Base-by-base conservation (phyloP, 35 echinoderm and acorn worm species). In the Patiria miniata region DNA sequence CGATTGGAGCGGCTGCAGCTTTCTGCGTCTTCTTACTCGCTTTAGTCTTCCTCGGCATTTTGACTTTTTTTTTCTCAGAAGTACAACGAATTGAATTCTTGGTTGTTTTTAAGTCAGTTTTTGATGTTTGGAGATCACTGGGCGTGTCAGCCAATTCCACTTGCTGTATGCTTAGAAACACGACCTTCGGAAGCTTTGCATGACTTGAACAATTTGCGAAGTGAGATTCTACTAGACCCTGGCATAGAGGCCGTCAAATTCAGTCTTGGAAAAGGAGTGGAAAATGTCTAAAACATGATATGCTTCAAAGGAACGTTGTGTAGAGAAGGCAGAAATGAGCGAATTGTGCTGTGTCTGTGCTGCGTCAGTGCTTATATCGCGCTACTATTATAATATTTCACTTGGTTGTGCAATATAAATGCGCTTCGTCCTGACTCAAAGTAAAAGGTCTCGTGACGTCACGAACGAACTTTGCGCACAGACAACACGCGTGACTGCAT, bases 21-120 rank as follows among this genome's bases (percentile, higher is more conserved):
- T 47, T 47, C n/a, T n/a, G n/a, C 57, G 57, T 7, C 57, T 60
- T 60, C 26, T 34, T 26, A 30, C 65, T 73, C 21, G 65, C 65
- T 73, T 30, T 73, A 9, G 29, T 73, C 65, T 73, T 73, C 65
- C 65, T 73, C 15, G 65, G 65, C 65, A 73, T 73, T 34, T 73
- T 73, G 65, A 34, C 2, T 12, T n/a, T n/a, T n/a, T n/a, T n/a
- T n/a, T n/a, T n/a, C n/a, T n/a, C n/a, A n/a, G 42, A 47, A 47
- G 12, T 47, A 6, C 42, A 47, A 12, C 4, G 4, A 6, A 6
- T 47, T 47, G 42, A 47, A 47, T 12, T 47, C 12, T 47, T 47
- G 4, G 12, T 12, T 6, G 42, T 47, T 47, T 47, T 47, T 47
- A 34, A 34, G 65, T 73, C 65, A 73, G 9, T 73, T 28, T 26